These are phyloP conservation scores for Mylabris phalerata DNA, from an alignment of 1,140 invertebrate genomes.

Conservation along the genomic window DNA sequence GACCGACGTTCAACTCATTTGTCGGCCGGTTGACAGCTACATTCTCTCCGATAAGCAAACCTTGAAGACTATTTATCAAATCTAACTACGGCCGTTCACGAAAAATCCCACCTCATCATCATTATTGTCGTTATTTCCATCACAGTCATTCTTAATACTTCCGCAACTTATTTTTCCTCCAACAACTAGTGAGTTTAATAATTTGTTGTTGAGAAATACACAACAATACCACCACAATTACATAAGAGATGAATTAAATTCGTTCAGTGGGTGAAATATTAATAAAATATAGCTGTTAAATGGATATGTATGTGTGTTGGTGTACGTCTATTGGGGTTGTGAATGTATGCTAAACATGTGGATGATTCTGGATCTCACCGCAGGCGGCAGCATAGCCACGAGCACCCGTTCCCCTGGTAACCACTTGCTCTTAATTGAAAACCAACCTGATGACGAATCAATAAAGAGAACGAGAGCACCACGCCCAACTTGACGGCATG, in stretches of 20 bases:
- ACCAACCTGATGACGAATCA: conserved; percentile 45
- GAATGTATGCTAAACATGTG: conserved; percentile 20
- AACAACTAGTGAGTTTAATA: no score
- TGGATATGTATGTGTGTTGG: no score
- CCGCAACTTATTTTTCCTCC: no score
- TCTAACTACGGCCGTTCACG: background rate
- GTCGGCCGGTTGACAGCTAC: conserved; percentile 12
- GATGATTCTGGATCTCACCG: conserved; percentile 20
- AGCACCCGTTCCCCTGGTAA: conserved; percentile 40
- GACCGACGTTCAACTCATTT: conserved; percentile 3
- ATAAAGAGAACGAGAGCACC: conserved; percentile 38
- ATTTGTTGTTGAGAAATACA: no score
- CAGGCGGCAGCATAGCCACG: conserved; percentile 21
- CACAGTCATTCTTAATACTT: no score
- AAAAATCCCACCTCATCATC: no score
- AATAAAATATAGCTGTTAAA: no score
- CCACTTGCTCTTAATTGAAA: conserved; percentile 46
- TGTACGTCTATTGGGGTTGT: no score
- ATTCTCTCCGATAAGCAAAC: conserved; percentile 14
- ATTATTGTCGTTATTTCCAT: no score
- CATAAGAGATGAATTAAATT: no score
- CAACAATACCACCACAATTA: no score
- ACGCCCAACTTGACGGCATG: conserved; percentile 26
- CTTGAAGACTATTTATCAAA: conserved; percentile 13
- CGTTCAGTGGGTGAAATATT: no score